Conservation (phyloP, 2,888 invertebrate species). For the Tetranychus truncatus region DNA sequence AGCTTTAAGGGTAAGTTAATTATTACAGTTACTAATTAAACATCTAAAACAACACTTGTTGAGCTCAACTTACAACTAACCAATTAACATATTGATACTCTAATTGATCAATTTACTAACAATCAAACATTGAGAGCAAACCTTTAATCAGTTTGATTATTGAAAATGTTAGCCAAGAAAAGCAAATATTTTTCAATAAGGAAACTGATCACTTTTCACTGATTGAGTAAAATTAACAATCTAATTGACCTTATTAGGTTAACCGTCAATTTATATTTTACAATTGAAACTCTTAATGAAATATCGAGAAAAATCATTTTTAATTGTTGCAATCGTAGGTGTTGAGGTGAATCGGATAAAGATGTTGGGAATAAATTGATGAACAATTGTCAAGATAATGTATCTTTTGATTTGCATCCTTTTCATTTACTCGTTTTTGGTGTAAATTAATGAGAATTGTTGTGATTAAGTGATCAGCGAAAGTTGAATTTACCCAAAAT, state of each 20-base stretch:
- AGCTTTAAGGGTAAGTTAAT: not conserved
- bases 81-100: not conserved
- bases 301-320: not conserved
- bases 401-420: too few relatives aligned
- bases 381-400: not conserved
- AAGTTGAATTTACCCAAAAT: not conserved
- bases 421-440: not conserved
- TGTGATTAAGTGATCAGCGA: not conserved
- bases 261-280: not conserved
- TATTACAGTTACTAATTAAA: too few relatives aligned
- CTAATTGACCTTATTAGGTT: not conserved
- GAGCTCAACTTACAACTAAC: not conserved
- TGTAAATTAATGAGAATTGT: not conserved
- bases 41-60: not conserved
- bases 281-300: not conserved
- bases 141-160: not conserved
- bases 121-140: too few relatives aligned
- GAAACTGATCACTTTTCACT: not conserved
- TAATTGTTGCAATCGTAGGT: not conserved
- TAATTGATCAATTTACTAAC: not conserved
- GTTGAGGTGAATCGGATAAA: not conserved
- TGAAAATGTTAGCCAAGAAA: not conserved
- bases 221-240: not conserved
- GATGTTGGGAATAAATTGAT: not conserved
- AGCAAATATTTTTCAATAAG: not conserved